Percentiles rank a stretch among this genome's conserved stretches.
phyloP scores from a whole-genome alignment of 1,140 invertebrate genomes.

The Cydia strobilella region DNA sequence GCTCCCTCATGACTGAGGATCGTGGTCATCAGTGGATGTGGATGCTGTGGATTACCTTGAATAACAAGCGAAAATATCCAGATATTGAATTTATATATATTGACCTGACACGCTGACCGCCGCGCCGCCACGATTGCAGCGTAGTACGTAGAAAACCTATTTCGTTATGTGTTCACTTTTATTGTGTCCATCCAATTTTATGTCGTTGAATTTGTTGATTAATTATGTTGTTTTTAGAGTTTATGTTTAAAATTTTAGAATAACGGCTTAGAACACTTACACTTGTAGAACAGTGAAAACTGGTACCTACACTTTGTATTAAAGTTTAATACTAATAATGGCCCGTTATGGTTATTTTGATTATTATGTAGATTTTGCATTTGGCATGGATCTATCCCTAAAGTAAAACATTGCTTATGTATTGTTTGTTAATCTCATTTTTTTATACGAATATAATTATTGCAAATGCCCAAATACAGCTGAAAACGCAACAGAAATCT shows the following conservation, averaged over 20 bases:
- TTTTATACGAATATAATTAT: neutral
- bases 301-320: neutral
- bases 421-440: neutral
- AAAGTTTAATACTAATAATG: neutral
- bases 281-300: neutral
- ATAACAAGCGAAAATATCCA: no score
- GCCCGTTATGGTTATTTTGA: neutral
- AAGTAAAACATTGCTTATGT: neutral
- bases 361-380: neutral
- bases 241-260: neutral
- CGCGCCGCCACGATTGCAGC: neutral
- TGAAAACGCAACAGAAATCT: neutral
- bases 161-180: slow-evolving; percentile 15
- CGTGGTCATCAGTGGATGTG: no score
- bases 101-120: slow-evolving; percentile 1
- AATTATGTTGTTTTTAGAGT: neutral
- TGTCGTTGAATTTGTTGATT: slow-evolving; percentile 4
- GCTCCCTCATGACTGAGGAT: no score
- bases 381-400: neutral
- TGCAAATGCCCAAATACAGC: neutral
- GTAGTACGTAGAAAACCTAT: neutral
- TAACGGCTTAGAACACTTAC: neutral
- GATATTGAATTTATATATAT: slow-evolving; percentile 4
- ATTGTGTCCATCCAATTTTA: neutral
- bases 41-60: no score